Conservation (phyloP, 1,140 invertebrate genomes). For the Lordiphosa collinella region DNA sequence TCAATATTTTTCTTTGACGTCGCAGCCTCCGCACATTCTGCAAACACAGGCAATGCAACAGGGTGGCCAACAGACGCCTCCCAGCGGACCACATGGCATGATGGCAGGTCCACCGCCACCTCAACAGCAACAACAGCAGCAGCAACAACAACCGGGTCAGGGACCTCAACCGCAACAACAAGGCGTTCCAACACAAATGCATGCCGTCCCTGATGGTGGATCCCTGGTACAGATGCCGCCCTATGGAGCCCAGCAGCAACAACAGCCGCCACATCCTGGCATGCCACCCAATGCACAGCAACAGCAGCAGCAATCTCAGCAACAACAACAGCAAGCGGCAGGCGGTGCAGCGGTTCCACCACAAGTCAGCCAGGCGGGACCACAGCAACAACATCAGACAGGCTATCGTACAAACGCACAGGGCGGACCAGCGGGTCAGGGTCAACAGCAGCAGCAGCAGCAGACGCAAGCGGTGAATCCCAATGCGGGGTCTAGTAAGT, state of each 20-base stretch:
- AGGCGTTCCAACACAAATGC: slow-evolving; percentile 54
- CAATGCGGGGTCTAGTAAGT: slow-evolving; percentile 66
- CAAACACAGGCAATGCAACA: slow-evolving; percentile 75
- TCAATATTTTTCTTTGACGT: not conserved
- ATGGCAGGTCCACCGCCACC: slow-evolving; percentile 72
- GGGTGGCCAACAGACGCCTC: slow-evolving; percentile 79
- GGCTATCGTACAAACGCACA: slow-evolving; percentile 52
- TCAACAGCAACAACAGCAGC: slow-evolving; percentile 56
- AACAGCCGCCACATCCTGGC: slow-evolving; percentile 65
- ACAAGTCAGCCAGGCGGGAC: slow-evolving; percentile 34
- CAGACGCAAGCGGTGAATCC: slow-evolving; percentile 49
- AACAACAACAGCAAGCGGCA: slow-evolving; percentile 16
- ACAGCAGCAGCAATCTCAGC: slow-evolving; percentile 41
- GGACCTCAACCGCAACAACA: slow-evolving; percentile 30
- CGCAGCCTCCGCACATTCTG: slow-evolving; percentile 81
- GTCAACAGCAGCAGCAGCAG: slow-evolving; percentile 20
- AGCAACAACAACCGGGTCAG: slow-evolving; percentile 64
- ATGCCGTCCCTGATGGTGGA: slow-evolving; percentile 26
- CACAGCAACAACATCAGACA: slow-evolving; percentile 16
- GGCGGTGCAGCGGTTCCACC: slow-evolving; percentile 32
- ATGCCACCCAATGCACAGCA: slow-evolving; percentile 70
- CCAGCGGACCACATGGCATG: slow-evolving; percentile 79
- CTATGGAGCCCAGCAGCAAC: slow-evolving; percentile 55
- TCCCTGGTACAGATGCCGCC: slow-evolving; percentile 70
- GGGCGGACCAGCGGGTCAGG: slow-evolving; percentile 32